Percentiles rank a stretch among this genome's conserved stretches.
Conservation (phyloP, 2,797 vertebrate genomes). For the Rhabdophis nuchalis region DNA sequence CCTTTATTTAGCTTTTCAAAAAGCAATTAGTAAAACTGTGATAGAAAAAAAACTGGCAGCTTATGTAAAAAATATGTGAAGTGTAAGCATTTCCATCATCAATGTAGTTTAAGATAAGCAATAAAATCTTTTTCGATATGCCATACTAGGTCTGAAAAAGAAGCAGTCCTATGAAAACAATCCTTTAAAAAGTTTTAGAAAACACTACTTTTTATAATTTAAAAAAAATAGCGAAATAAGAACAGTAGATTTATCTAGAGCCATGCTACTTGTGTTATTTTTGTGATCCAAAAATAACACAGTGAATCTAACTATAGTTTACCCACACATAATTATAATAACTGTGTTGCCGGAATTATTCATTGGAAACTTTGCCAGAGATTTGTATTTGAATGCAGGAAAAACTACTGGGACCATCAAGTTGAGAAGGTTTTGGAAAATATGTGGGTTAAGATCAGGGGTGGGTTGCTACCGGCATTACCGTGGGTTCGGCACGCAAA, state of each 20-base stretch:
- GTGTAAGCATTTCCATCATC: not conserved
- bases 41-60: not conserved
- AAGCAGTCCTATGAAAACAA: not conserved
- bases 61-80: not conserved
- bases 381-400: not conserved
- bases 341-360: not conserved
- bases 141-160: not conserved
- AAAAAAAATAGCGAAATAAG: not conserved
- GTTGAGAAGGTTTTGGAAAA: not conserved
- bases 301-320: not conserved
- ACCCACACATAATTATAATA: not conserved
- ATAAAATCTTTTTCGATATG: not conserved
- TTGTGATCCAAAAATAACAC: not conserved
- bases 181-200: not conserved
- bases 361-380: not conserved
- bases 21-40: not conserved
- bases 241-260: not conserved
- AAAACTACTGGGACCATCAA: not conserved
- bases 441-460: not conserved
- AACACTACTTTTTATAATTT: not conserved
- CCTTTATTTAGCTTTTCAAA: not conserved
- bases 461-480: too few species aligned
- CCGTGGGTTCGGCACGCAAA: too few species aligned
- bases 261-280: not conserved
- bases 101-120: not conserved